Base-by-base conservation (phyloP, 1,140 invertebrate species). In the Leucophenga varia region DNA sequence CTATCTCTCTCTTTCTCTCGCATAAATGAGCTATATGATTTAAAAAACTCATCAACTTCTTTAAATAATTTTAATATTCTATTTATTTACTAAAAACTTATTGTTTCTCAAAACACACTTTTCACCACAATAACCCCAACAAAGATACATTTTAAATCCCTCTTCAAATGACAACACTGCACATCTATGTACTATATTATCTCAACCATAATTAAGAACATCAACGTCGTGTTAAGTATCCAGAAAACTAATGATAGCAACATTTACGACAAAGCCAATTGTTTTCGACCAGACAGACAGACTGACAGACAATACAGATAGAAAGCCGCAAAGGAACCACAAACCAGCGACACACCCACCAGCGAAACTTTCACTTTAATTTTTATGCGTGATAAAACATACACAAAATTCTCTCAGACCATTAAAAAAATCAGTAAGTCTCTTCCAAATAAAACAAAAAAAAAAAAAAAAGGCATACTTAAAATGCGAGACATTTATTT, bases 141-240 rank as follows among this genome's bases (percentile, higher is more conserved):
- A n/a, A n/a, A n/a, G n/a, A n/a, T n/a, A n/a, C n/a, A n/a, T n/a
- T n/a, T n/a, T n/a, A n/a, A n/a, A n/a, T n/a, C 14, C 34, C 21
- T 21, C 46, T 34, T 9, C 4, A 34, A n/a, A 34, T 6, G 5
- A 34, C 31, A 31, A 5, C 38, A 22, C 17, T 53, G 39, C 40
- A 10, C 7, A 13, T 14, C 32, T n/a, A n/a, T n/a, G n/a, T 12
- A 14, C 32, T 25, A 56, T 47, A 58, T 64, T 35, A 58, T 54
- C 43, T 46, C 34, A 51, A 48, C 44, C 54, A 65, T 72, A 65
- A 72, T 72, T 69, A 72, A 65, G 64, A 61, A 51, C 61, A 65
- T 63, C 68, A 72, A 60, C 59, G 61, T 67, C 56, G 56, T 67
- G 63, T 72, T 69, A 63, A 67, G 61, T 58, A 53, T 54, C 68